phyloP scores from a whole-genome alignment of 2,797 vertebrate species.

The Gadopsis marmoratus region DNA sequence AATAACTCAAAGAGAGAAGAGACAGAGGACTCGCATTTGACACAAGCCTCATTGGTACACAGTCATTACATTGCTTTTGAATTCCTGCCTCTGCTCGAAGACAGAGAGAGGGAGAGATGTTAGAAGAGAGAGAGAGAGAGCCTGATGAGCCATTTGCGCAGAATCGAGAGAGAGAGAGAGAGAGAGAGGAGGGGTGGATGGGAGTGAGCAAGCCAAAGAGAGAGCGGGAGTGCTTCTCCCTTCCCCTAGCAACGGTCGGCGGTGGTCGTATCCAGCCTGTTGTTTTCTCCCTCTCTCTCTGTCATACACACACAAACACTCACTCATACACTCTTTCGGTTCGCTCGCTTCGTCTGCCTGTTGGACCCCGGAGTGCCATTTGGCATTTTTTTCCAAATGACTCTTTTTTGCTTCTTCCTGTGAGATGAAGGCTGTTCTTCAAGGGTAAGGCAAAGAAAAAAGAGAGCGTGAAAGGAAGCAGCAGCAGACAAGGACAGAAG shows the following conservation, averaged over 20 bases:
- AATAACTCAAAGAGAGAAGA: background rate
- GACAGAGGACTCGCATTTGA: constrained; percentile 28
- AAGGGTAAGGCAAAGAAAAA: constrained; percentile 55
- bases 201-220: constrained; percentile 64
- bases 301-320: constrained; percentile 35
- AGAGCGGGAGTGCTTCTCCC: constrained; percentile 78
- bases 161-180: constrained; percentile 26
- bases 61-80: constrained; percentile 39
- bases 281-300: constrained; percentile 70
- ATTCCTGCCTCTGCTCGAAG: constrained; percentile 44
- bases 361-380: constrained; percentile 65
- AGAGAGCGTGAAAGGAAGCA: constrained; percentile 10
- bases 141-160: constrained; percentile 34
- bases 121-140: constrained; percentile 21
- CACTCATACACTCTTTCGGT: constrained; percentile 34
- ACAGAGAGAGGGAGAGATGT: constrained; percentile 13
- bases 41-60: constrained; percentile 27
- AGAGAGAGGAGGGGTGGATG: constrained; percentile 53
- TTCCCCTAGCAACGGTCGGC: constrained; percentile 87
- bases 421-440: constrained; percentile 69
- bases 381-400: constrained; percentile 59
- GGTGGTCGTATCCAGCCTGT: constrained; percentile 82
- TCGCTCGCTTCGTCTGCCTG: constrained; percentile 56
- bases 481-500: constrained; percentile 58
- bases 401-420: constrained; percentile 38